Conservation (phyloP, 2,888 invertebrate genomes). For the Caenorhabditis sp. region DNA sequence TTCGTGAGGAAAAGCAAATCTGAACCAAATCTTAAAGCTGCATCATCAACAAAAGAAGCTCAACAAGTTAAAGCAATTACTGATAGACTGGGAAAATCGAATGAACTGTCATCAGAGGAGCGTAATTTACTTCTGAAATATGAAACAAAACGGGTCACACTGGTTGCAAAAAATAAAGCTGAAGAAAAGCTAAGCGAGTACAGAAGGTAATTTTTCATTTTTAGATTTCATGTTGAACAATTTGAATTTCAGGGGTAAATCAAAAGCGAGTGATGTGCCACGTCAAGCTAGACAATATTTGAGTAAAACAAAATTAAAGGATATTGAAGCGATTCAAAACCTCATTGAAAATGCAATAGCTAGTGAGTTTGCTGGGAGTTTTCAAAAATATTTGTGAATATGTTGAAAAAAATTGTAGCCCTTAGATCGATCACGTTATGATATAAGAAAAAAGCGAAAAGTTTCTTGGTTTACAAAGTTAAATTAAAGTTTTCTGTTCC, state of each 20-base stretch:
- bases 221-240: background rate
- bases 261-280: conserved; percentile 47
- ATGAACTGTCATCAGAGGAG: conserved; percentile 75
- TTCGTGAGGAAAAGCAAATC: conserved; percentile 39
- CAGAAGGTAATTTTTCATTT: conserved; percentile 48
- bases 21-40: conserved; percentile 36
- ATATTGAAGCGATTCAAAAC: conserved; percentile 29
- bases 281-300: conserved; percentile 49
- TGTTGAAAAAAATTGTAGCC: too few relatives aligned
- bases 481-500: background rate
- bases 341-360: conserved; percentile 44
- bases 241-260: conserved; percentile 59
- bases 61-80: conserved; percentile 3
- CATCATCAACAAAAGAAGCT: background rate
- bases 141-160: conserved; percentile 85
- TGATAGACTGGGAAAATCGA: conserved; percentile 1
- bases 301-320: conserved; percentile 35
- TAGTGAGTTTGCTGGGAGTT: conserved; percentile 33
- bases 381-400: too few relatives aligned
- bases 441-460: too few relatives aligned
- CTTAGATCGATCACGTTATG: too few relatives aligned
- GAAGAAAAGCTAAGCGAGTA: conserved; percentile 82
- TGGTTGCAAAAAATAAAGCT: conserved; percentile 90
- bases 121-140: conserved; percentile 84
- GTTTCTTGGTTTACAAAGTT: background rate